A percentile compares a stretch with the other conserved stretches of the same genome.
Evolutionary conservation across 2,888 invertebrate species (phyloP).

Genomic region (Conus canariensis): DNA sequence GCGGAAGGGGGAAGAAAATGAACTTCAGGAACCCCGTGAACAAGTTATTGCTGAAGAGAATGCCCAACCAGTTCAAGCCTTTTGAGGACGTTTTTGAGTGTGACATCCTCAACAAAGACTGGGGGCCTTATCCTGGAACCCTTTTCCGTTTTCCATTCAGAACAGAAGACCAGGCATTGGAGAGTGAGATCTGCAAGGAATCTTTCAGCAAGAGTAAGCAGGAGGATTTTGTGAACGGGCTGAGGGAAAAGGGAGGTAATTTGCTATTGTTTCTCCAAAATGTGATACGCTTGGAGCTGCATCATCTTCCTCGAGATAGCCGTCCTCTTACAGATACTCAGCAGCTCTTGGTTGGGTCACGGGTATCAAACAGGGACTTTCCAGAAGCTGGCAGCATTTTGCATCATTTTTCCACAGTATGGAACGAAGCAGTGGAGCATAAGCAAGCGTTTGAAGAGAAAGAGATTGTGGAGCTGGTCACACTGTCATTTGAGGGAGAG

Average conservation of each 20-base stretch:
- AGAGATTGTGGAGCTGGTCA: not conserved
- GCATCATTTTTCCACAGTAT: not conserved
- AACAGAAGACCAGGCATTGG: conserved; percentile 4
- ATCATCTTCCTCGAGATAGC: not conserved
- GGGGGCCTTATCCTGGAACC: conserved; percentile 17
- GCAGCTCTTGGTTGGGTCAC: not conserved
- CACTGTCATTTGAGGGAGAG: not conserved
- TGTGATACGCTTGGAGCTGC: conserved; percentile 16
- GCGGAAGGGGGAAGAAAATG: conserved; percentile 24
- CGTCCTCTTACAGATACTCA: too few relatives aligned
- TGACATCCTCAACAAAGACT: not conserved
- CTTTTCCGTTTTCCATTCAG: conserved; percentile 34
- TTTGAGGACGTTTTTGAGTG: conserved; percentile 22
- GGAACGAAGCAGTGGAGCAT: not conserved
- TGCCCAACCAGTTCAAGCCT: conserved; percentile 35
- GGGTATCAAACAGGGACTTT: not conserved
- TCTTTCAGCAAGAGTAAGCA: not conserved
- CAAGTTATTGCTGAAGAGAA: not conserved
- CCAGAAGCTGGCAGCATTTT: not conserved
- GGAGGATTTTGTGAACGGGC: conserved; percentile 19
- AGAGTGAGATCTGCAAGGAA: conserved; percentile 29
- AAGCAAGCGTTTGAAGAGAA: not conserved
- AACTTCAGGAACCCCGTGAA: conserved; percentile 23
- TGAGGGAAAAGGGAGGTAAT: conserved; percentile 15
- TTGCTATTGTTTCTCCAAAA: conserved; percentile 22